A percentile compares a stretch with the other conserved stretches of the same genome.
phyloP scores from a whole-genome alignment of 2,888 invertebrate genomes.

The Anagyrus pseudococci region DNA sequence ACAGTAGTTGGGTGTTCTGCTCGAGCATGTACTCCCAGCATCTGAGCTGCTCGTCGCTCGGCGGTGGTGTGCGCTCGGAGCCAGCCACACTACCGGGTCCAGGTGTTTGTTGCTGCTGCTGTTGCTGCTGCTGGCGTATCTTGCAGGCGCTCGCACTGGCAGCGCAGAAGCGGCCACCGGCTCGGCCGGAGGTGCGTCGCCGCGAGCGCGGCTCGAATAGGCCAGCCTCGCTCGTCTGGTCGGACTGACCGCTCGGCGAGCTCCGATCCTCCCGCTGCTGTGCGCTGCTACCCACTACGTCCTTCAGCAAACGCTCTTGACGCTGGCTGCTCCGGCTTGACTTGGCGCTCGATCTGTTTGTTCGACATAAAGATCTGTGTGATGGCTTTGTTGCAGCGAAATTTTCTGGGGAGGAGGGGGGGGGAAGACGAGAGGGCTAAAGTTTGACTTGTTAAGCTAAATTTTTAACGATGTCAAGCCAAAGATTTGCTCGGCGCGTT shows the following conservation, averaged over 20 bases:
- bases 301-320: background rate
- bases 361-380: no score
- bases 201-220: slow-evolving; percentile 52
- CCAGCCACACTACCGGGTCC: slow-evolving; percentile 39
- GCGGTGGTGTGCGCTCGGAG: slow-evolving; percentile 53
- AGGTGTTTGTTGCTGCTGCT: slow-evolving; percentile 16
- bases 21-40: slow-evolving; percentile 95
- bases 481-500: no score
- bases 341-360: slow-evolving; percentile 34
- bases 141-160: slow-evolving; percentile 44
- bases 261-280: slow-evolving; percentile 71
- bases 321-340: slow-evolving; percentile 31
- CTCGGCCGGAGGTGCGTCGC: slow-evolving; percentile 45
- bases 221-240: slow-evolving; percentile 65
- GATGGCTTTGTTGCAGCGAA: no score
- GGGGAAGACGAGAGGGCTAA: no score
- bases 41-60: slow-evolving; percentile 85
- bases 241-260: slow-evolving; percentile 87
- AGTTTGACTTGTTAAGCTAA: no score
- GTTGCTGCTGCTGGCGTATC: slow-evolving; percentile 30
- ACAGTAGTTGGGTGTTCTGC: slow-evolving; percentile 86
- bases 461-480: no score
- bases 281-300: background rate
- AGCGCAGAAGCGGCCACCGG: slow-evolving; percentile 50
- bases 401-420: no score